Conservation (phyloP, 2,113 vertebrate genomes). For the Pachyramphus minor region DNA sequence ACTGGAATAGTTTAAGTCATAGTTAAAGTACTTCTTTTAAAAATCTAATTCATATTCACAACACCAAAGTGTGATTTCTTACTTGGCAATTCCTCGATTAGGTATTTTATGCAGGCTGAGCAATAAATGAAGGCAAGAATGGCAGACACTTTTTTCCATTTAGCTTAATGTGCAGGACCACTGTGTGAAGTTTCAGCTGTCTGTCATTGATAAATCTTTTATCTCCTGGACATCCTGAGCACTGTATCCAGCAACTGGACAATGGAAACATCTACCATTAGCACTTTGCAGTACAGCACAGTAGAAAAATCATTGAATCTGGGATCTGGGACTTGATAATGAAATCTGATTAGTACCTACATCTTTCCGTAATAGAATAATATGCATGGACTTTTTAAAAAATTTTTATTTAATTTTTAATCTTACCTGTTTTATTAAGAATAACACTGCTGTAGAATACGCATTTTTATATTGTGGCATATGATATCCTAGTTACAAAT, state of each 20-base stretch:
- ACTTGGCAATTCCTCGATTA: not conserved
- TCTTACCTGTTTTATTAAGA: not conserved
- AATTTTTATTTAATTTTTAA: not conserved
- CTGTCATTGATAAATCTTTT: not conserved
- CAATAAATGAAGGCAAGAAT: not conserved
- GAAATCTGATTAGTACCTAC: not conserved
- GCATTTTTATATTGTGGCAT: not conserved
- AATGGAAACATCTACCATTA: not conserved
- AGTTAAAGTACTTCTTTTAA: not conserved
- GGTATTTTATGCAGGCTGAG: not conserved
- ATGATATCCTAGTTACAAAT: not conserved
- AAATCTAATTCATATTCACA: not conserved
- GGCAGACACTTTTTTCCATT: not conserved
- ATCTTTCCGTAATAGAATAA: not conserved
- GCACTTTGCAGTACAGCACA: not conserved
- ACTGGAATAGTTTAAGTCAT: not conserved
- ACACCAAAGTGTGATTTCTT: not conserved
- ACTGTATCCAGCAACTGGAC: not conserved
- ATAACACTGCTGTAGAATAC: not conserved
- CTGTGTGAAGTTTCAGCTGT: not conserved
- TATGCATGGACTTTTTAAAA: not conserved
- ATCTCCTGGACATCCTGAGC: not conserved
- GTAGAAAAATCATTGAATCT: not conserved
- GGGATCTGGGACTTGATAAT: not conserved
- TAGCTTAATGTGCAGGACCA: not conserved